Base-by-base conservation (phyloP, 2,888 invertebrate genomes). In the Polyommatus icarus region DNA sequence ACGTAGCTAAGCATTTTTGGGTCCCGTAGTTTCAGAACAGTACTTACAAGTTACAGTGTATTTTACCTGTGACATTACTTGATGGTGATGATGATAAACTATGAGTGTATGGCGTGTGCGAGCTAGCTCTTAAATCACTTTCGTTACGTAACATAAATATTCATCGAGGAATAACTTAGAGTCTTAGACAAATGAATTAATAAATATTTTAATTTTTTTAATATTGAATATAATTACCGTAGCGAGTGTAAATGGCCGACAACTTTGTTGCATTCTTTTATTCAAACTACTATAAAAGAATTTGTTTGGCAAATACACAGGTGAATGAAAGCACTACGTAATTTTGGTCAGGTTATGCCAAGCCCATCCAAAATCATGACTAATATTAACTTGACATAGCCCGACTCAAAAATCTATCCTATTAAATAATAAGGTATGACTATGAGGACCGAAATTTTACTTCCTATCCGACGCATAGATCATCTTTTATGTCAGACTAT, bases 101-200 rank as follows among this genome's bases (percentile, higher is more conserved):
- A 20, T 59, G n/a, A n/a, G 8, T n/a, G n/a, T n/a, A 20, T 59
- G 20, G 59, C 20, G 20, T 59, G 59, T 20, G 20, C 59, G 20
- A n/a, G 8, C 59, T 8, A 57, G n/a, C 57, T 57, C n/a, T 7
- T 57, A n/a, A 57, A 59, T 59, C 59, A 59, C 59, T 59, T 59
- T 59, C 59, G n/a, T 59, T 59, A 59, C n/a, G 20, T 59, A 59
- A 59, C 59, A 59, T 59, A 59, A n/a, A 59, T 20, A 59, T 59
- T 59, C 59, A 59, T 59, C 20, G 20, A 7, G n/a, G 20, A 20
- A 59, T 59, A 59, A 59, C 59, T 59, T 20, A 59, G 20, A n/a
- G 20, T 20, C 59, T 59, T 20, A 59, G 20, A n/a, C 59, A 59
- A 59, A 20, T 59, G 59, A 59, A 59, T 59, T 59, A 8, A 7